Evolutionary conservation across 2,113 vertebrate species (phyloP).

Genomic region (Toxotes jaculatrix): DNA sequence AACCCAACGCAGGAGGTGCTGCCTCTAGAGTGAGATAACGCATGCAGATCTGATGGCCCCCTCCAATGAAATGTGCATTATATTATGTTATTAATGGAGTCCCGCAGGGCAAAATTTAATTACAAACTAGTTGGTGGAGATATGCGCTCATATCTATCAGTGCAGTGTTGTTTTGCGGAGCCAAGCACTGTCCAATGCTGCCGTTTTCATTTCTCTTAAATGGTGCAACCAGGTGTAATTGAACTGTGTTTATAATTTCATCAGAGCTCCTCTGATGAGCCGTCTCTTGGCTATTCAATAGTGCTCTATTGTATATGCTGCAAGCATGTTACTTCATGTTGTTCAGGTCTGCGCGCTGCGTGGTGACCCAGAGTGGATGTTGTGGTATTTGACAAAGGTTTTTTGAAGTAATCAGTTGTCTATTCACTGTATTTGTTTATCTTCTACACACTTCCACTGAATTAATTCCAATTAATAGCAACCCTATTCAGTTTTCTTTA

Average conservation of each 20-base stretch:
- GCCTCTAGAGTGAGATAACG: constrained; percentile 70
- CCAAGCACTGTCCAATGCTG: constrained; percentile 55
- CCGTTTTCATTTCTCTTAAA: constrained; percentile 74
- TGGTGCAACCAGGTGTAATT: constrained; percentile 69
- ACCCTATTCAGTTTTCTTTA: not conserved
- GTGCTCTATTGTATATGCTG: constrained; percentile 9
- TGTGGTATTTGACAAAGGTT: not conserved
- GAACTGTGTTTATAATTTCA: constrained; percentile 76
- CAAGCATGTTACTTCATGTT: not conserved
- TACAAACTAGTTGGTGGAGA: constrained; percentile 75
- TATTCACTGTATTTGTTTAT: not conserved
- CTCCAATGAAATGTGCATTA: constrained; percentile 82
- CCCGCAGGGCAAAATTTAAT: constrained; percentile 80
- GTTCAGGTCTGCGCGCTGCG: not conserved
- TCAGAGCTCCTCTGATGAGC: constrained; percentile 71
- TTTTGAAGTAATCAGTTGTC: not conserved
- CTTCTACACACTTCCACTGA: not conserved
- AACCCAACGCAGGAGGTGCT: constrained; percentile 3
- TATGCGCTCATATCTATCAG: constrained; percentile 42
- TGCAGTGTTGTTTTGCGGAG: constrained; percentile 63
- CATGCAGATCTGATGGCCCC: constrained; percentile 69
- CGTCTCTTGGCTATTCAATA: constrained; percentile 53
- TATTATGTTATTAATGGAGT: constrained; percentile 84
- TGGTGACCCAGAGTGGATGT: not conserved
- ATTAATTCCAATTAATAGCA: not conserved